Evolutionary conservation across 2,113 vertebrate genomes (phyloP).

Genomic region (Bufo bufo): DNA sequence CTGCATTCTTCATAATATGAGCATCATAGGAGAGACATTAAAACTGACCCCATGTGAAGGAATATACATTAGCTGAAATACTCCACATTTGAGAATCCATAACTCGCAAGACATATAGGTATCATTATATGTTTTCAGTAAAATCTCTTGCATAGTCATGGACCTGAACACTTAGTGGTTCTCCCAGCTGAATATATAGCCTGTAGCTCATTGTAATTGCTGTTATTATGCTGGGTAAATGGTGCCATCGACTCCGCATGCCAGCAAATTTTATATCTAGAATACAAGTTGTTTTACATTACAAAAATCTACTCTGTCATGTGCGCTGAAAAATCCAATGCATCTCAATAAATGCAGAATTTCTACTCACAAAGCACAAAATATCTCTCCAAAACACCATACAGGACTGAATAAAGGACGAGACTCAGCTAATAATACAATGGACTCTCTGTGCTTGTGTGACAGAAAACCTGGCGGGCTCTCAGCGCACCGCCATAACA

Average conservation of each 20-base stretch:
- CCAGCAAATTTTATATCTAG: not conserved
- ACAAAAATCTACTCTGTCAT: not conserved
- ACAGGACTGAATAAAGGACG: too few species aligned
- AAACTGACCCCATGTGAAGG: not conserved
- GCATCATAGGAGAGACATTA: not conserved
- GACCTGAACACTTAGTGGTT: not conserved
- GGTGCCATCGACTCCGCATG: conserved; percentile 1
- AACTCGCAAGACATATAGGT: conserved; percentile 28
- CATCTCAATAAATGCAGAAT: not conserved
- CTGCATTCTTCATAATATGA: not conserved
- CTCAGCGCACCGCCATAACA: too few species aligned
- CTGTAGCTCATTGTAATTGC: conserved; percentile 45
- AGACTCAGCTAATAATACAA: too few species aligned
- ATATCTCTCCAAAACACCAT: not conserved
- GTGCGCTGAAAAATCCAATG: not conserved
- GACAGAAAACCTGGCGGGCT: too few species aligned
- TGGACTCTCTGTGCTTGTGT: too few species aligned
- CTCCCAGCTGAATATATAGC: conserved; percentile 9
- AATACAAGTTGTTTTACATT: not conserved
- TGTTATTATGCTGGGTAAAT: conserved; percentile 48
- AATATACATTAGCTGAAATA: not conserved
- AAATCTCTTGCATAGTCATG: not conserved
- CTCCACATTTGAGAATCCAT: not conserved
- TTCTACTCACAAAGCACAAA: not conserved
- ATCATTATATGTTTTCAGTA: conserved; percentile 31